Evolutionary conservation across 2,797 vertebrate genomes (phyloP).

Genomic region (Gadopsis marmoratus): DNA sequence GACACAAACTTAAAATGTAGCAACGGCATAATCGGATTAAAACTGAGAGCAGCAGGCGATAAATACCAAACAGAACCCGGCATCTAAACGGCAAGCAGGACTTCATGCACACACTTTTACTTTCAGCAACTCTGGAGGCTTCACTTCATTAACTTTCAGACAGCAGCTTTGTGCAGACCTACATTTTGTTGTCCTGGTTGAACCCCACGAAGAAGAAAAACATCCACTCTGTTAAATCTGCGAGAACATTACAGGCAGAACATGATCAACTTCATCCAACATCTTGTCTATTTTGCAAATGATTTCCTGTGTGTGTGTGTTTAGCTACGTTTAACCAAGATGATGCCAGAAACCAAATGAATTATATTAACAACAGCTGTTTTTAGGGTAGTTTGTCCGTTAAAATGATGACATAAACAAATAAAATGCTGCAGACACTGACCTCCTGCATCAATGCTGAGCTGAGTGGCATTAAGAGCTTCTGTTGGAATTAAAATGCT

Average conservation of each 20-base stretch:
- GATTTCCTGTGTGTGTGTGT: not conserved
- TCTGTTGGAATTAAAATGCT: constrained; percentile 12
- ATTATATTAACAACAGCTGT: too few species aligned
- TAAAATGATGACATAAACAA: not conserved
- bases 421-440: not conserved
- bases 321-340: not conserved
- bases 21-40: not conserved
- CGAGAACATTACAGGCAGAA: not conserved
- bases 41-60: not conserved
- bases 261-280: not conserved
- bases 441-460: constrained; percentile 4
- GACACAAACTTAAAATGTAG: not conserved
- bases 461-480: constrained; percentile 7
- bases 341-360: not conserved
- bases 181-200: constrained; percentile 19
- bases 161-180: constrained; percentile 1
- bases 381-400: not conserved
- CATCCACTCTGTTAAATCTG: not conserved
- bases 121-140: constrained; percentile 6
- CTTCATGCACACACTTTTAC: not conserved
- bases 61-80: constrained; percentile 25
- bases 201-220: not conserved
- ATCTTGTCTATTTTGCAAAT: not conserved
- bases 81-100: constrained; percentile 10
- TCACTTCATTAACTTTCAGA: constrained; percentile 15